Base-by-base conservation (phyloP, 2,888 invertebrate genomes). In the Mythimna ferrago region DNA sequence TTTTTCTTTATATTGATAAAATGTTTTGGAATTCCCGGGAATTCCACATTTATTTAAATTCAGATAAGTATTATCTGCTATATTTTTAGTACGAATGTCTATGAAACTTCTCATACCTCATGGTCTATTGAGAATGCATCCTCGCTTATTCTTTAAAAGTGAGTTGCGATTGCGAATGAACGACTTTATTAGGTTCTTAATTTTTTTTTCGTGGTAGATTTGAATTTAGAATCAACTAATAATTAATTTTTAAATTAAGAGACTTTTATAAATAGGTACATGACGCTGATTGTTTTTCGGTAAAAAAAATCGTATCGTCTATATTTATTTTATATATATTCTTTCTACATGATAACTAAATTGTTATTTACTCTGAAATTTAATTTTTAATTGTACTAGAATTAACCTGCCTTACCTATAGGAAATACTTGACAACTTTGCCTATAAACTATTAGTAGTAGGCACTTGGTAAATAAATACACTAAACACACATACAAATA, bases 401-500 rank as follows among this genome's bases (percentile, higher is more conserved):
- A 1, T 38, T 38, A 38, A 26, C 2, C 38, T 38, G 38, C 21
- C 16, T 6, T 41, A n/a, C 5, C 19, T 62, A 74, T 7, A 44
- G 1, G 7, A 10, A 56, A 56, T 26, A 26, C 14, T 1, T 7
- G 16, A 2, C 19, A 21, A 11, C 14, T 41, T 21, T 16, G 0
- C 1, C 7, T 26, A n/a, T 26, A 16, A 32, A 61, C 14, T n/a
- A 57, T 14, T 19, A 73, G 3, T 19, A 44, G 7, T 57, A 48
- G 10, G 26, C 16, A 44, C 26, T 16, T 44, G 21, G 32, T 19
- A 10, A 54, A 9, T n/a, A 35, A 35, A 35, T 14, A 57, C 11
- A 41, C n/a, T 32, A 16, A 73, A 48, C 6, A 26, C 6, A 57
- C 2, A 26, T 11, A 44, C 26, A 74, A 72, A 58, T 64, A 66